Evolutionary conservation across 2,113 vertebrate genomes (phyloP).

Genomic region (Tauraco erythrolophus): DNA sequence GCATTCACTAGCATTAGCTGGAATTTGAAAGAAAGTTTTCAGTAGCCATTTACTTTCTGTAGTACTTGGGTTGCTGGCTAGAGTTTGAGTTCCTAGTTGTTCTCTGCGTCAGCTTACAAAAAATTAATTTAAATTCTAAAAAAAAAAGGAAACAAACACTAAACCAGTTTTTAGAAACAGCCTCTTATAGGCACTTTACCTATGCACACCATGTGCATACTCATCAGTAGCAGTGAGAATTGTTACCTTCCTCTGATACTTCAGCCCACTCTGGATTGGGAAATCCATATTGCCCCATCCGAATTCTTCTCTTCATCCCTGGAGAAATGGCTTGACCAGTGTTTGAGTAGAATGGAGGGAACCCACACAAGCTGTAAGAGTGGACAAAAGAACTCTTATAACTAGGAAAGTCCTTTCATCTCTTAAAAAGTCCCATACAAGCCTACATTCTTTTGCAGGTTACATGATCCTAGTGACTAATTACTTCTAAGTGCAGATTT

Average conservation of each 20-base stretch:
- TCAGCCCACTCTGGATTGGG: constrained; percentile 96
- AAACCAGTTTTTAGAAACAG: neutral
- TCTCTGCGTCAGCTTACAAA: neutral
- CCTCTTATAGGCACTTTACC: neutral
- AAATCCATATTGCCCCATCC: constrained; percentile 98
- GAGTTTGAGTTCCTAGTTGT: neutral
- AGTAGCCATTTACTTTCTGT: neutral
- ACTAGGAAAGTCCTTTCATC: neutral
- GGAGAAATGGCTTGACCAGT: constrained; percentile 98
- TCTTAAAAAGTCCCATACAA: neutral
- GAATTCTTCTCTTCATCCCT: constrained; percentile 97
- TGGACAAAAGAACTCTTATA: neutral
- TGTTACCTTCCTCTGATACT: constrained; percentile 93
- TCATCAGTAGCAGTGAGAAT: neutral
- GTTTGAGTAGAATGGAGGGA: constrained; percentile 98
- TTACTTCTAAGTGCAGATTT: neutral
- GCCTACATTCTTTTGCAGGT: neutral
- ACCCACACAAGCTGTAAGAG: constrained; percentile 90
- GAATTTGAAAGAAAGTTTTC: constrained; percentile 3
- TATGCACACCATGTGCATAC: neutral
- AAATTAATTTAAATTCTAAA: neutral
- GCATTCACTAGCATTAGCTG: constrained; percentile 17
- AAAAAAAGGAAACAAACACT: neutral
- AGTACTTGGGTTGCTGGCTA: neutral
- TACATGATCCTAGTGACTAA: neutral